A percentile compares a stretch with the other conserved stretches of the same genome.
Conservation (phyloP, 2,888 invertebrate species). For the Serripes groenlandicus region DNA sequence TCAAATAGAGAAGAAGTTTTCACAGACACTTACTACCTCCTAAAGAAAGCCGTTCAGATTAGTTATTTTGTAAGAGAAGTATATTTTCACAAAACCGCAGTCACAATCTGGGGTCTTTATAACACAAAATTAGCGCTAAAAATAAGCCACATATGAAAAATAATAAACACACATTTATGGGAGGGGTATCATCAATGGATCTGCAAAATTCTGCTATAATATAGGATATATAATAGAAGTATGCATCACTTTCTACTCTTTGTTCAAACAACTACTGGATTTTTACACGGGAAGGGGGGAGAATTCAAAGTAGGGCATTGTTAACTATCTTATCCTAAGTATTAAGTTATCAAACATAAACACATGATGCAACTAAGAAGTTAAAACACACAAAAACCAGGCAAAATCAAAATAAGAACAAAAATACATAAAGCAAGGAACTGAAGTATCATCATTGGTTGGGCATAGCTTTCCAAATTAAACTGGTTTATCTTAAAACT, state of each 20-base stretch:
- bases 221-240: background rate
- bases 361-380: slow-evolving; percentile 22
- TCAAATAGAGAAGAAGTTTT: too few relatives aligned
- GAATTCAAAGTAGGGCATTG: background rate
- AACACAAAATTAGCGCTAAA: slow-evolving; percentile 38
- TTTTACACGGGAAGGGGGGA: background rate
- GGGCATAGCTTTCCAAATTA: too few relatives aligned
- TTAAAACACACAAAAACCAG: slow-evolving; percentile 25
- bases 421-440: too few relatives aligned
- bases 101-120: slow-evolving; percentile 58
- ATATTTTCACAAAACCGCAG: slow-evolving; percentile 56
- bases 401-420: slow-evolving; percentile 37
- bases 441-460: too few relatives aligned
- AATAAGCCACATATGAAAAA: slow-evolving; percentile 32
- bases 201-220: background rate
- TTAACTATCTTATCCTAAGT: slow-evolving; percentile 4
- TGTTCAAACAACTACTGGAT: background rate
- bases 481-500: too few relatives aligned
- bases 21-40: too few relatives aligned
- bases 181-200: background rate
- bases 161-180: slow-evolving; percentile 2
- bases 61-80: background rate
- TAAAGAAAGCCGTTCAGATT: background rate
- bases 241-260: background rate
- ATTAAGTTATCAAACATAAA: background rate